Base-by-base conservation (phyloP, 2,888 invertebrate genomes). In the Octonoba sinensis region DNA sequence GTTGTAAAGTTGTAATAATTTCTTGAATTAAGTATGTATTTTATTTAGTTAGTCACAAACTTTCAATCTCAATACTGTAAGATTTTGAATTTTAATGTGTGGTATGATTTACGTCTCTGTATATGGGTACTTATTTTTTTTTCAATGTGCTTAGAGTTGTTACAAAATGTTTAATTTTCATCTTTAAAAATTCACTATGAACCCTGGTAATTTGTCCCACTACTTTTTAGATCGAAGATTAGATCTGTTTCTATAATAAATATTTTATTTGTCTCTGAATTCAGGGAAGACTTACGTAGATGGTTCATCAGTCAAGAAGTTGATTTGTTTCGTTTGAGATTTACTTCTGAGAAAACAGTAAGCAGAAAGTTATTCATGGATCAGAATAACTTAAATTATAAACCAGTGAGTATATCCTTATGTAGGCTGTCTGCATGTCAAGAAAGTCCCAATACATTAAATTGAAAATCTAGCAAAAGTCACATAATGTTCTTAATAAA, bases 301-400 rank as follows among this genome's bases (percentile, higher is more conserved):
- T 99, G 99, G 98, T 96, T 97, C 87, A 90, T 97, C 16, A 90
- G 92, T 22, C 92, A 95, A 85, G 99, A 99, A 90, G 89, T 94
- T 83, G 98, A 99, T 87, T 90, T 97, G 73, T 97, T 99, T 87
- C 93, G 93, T 87, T 92, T 87, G 82, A 87, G 90, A 18, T 89
- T 90, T 82, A 85, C 86, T 36, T 84, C 85, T 54, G 87, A 87
- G 72, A 72, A 54, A 20, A 49, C 66, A 36, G 15, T 20, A 59
- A 65, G 44, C 16, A 49, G 94, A 11, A 91, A 91, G 73, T 88
- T 90, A 60, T 94, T 96, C 87, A 90, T 96, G 82, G 90, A 91
- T 84, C 86, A 91, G 3, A 93, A 94, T 87, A 91, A 92, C 83
- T 88, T 96, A 1, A 69, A 86, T 24, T 86, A 84, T 71, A 76